These are phyloP conservation scores for Galerucella nymphaeae DNA, from an alignment of 2,888 invertebrate species.

Conservation along the genomic window DNA sequence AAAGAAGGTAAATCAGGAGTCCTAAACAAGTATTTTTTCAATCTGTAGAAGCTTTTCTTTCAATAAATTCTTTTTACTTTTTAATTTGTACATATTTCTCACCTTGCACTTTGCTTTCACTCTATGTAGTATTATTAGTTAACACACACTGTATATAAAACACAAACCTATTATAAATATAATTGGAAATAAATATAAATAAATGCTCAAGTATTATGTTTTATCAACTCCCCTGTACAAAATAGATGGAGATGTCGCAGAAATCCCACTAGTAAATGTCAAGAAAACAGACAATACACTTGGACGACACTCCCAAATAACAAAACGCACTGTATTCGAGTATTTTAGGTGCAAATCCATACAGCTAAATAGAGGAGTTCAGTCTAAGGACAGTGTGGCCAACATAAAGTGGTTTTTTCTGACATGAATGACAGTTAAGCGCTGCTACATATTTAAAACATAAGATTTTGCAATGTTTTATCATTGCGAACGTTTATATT, in stretches of 20 bases:
- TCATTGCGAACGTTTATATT: too few species aligned
- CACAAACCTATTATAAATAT: neutral
- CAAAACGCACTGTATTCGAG: too few species aligned
- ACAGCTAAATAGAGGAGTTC: too few species aligned
- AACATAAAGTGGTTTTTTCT: too few species aligned
- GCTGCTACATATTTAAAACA: too few species aligned
- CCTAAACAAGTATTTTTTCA: neutral
- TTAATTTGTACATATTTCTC: slow-evolving; percentile 2
- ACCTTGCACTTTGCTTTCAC: neutral
- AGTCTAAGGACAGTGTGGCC: too few species aligned
- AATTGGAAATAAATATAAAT: neutral
- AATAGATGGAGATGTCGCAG: neutral
- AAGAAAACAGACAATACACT: too few species aligned
- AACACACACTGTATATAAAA: neutral
- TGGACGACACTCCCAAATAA: too few species aligned
- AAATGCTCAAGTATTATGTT: neutral
- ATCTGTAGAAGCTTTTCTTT: neutral
- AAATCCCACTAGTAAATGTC: too few species aligned
- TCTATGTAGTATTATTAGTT: neutral
- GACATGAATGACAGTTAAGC: too few species aligned
- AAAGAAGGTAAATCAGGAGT: slow-evolving; percentile 32
- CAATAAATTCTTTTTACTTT: neutral
- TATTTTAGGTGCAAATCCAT: too few species aligned
- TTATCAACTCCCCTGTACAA: neutral
- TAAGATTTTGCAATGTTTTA: too few species aligned